phyloP scores from a whole-genome alignment of 1,140 invertebrate species.

The Epicauta chinensis region DNA sequence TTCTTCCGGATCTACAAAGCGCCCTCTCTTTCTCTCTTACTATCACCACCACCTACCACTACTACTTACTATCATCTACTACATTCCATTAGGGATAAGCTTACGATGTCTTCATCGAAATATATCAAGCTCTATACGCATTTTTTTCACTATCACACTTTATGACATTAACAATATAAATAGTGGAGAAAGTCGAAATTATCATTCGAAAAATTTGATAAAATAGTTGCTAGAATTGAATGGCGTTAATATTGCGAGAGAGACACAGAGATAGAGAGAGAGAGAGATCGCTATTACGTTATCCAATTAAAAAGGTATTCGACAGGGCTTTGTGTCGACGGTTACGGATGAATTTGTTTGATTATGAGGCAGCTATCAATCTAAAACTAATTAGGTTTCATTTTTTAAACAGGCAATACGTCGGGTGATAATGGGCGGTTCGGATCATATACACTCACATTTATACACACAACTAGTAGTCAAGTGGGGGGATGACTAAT shows the following conservation, averaged over 20 bases:
- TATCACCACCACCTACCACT: constrained; percentile 10
- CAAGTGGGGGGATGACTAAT: constrained; percentile 19
- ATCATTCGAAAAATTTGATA: not conserved
- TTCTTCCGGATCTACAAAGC: constrained; percentile 34
- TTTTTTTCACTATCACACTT: not conserved
- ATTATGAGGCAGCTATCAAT: constrained; percentile 28
- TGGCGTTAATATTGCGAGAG: constrained; percentile 8
- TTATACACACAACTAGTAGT: not conserved
- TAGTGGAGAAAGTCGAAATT: too few relatives aligned
- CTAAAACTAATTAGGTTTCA: constrained; percentile 30
- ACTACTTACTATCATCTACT: constrained; percentile 20
- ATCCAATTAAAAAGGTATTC: constrained; percentile 26
- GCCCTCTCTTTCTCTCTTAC: constrained; percentile 1
- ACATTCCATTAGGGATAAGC: constrained; percentile 37
- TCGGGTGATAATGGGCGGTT: too few relatives aligned
- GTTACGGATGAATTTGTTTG: constrained; percentile 23
- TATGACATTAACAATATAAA: too few relatives aligned
- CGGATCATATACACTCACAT: not conserved
- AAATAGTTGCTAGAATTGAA: constrained; percentile 4
- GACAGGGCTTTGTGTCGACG: constrained; percentile 17
- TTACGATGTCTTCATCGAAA: constrained; percentile 36
- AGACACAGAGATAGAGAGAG: too few relatives aligned
- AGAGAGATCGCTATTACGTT: constrained; percentile 16
- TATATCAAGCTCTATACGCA: constrained; percentile 12
- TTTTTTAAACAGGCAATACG: constrained; percentile 23